Conservation (phyloP, 1,140 invertebrate species). For the Cotesia glomerata region DNA sequence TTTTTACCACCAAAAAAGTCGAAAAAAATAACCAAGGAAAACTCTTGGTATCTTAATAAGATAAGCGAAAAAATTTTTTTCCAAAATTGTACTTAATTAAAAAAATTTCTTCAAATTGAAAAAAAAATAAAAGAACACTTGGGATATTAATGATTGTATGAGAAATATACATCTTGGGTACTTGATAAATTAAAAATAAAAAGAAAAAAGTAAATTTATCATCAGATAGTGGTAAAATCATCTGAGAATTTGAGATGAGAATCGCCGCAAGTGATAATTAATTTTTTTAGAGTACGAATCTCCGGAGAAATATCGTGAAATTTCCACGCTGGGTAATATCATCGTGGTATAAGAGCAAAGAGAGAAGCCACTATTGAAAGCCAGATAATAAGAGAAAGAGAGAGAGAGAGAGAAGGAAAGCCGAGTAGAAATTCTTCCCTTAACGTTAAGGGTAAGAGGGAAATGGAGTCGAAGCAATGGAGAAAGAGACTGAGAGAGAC, state of each 20-base stretch:
- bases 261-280: conserved; percentile 39
- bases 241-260: conserved; percentile 23
- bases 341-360: conserved; percentile 28
- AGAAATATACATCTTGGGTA: conserved; percentile 17
- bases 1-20: conserved; percentile 9
- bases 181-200: conserved; percentile 1
- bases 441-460: conserved; percentile 27
- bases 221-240: conserved; percentile 34
- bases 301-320: conserved; percentile 46
- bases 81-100: background rate
- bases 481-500: conserved; percentile 1
- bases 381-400: conserved; percentile 22
- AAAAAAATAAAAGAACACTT: background rate
- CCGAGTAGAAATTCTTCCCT: conserved; percentile 40
- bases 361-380: background rate
- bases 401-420: conserved; percentile 23
- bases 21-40: conserved; percentile 23
- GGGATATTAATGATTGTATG: background rate
- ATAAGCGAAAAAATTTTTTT: background rate
- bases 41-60: background rate
- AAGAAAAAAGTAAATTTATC: conserved; percentile 31
- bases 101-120: too few species aligned
- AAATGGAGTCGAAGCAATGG: conserved; percentile 7
- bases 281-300: conserved; percentile 34
- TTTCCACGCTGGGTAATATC: conserved; percentile 46